These are phyloP conservation scores for Megalurothrips usitatus DNA, from an alignment of 2,888 invertebrate genomes.

Conservation along the genomic window DNA sequence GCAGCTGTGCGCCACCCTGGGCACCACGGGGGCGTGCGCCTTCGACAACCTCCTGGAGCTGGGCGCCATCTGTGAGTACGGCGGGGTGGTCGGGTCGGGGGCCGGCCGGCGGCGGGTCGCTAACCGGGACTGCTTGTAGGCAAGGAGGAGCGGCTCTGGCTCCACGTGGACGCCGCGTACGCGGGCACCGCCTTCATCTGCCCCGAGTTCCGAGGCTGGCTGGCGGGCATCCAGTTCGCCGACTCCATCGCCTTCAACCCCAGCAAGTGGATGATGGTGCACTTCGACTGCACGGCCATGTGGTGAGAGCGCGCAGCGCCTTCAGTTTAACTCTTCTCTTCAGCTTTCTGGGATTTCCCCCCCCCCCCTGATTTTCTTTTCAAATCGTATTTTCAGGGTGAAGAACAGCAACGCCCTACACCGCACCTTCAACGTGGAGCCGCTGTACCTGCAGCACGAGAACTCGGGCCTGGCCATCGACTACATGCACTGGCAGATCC, in stretches of 20 bases:
- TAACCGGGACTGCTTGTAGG: slow-evolving; percentile 48
- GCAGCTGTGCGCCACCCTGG: slow-evolving; percentile 90
- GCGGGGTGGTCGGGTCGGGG: background rate
- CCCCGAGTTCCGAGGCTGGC: slow-evolving; percentile 88
- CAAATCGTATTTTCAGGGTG: slow-evolving; percentile 70
- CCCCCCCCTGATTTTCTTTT: slow-evolving; percentile 32
- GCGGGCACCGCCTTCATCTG: slow-evolving; percentile 95
- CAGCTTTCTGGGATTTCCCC: slow-evolving; percentile 30
- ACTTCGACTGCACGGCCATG: slow-evolving; percentile 98
- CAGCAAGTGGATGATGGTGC: slow-evolving; percentile 98
- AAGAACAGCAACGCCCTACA: slow-evolving; percentile 89
- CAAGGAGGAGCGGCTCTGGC: slow-evolving; percentile 79
- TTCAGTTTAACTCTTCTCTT: background rate
- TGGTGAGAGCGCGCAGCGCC: slow-evolving; percentile 60
- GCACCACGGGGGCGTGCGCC: slow-evolving; percentile 94
- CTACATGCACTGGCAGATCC: slow-evolving; percentile 94
- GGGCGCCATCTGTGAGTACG: slow-evolving; percentile 56
- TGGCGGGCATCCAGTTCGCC: slow-evolving; percentile 84
- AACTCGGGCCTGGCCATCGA: slow-evolving; percentile 69
- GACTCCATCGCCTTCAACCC: slow-evolving; percentile 98
- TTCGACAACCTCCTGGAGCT: slow-evolving; percentile 78
- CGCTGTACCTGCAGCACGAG: slow-evolving; percentile 93
- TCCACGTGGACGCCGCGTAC: slow-evolving; percentile 97
- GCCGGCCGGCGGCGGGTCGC: no score
- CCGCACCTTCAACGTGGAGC: slow-evolving; percentile 96